Base-by-base conservation (phyloP, 2,797 vertebrate species). In the Taenioides sp. region DNA sequence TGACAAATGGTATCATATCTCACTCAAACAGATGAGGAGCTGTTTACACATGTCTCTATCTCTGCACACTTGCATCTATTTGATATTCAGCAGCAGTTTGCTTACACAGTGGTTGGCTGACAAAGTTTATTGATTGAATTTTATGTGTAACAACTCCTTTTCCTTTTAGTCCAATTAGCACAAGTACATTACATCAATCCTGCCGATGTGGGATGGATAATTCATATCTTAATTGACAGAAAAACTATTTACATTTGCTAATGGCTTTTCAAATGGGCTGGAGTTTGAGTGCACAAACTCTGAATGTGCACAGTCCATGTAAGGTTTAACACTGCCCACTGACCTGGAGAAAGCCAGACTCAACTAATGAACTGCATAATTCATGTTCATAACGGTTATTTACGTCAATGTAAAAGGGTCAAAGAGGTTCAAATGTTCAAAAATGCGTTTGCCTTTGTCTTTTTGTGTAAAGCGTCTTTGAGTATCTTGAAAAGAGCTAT, bases 161-260 rank as follows among this genome's bases (percentile, higher is more conserved):
- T 84, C 84, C 81, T 90, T 92, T 91, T 87, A 88, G 87, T 89
- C 80, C 85, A 88, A 91, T 91, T 87, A 88, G 86, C 77, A 77
- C 78, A 85, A 87, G 84, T 77, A 83, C 85, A 90, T 90, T 81
- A 84, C 86, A 90, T 89, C 87, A 86, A 85, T 86, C 74, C 73
- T 63, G 54, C 84, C 62, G 82, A 87, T 86, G 85, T 83, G 50
- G 71, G 82, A 79, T 70, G 86, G 87, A 90, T 92, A 89, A 91
- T 89, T 91, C 81, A 87, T 86, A 86, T 84, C 77, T 76, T 91
- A 91, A 91, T 89, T 91, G 89, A 87, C 87, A 91, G 85, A 87
- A 87, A 91, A 90, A 88, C 88, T 79, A 90, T 91, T 90, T 89
- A 86, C 85, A 83, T 87, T 82, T 79, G 81, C 85, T 89, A 89